Evolutionary conservation across 2,797 vertebrate species (phyloP).

Genomic region (Neosilurus hyrtlii): DNA sequence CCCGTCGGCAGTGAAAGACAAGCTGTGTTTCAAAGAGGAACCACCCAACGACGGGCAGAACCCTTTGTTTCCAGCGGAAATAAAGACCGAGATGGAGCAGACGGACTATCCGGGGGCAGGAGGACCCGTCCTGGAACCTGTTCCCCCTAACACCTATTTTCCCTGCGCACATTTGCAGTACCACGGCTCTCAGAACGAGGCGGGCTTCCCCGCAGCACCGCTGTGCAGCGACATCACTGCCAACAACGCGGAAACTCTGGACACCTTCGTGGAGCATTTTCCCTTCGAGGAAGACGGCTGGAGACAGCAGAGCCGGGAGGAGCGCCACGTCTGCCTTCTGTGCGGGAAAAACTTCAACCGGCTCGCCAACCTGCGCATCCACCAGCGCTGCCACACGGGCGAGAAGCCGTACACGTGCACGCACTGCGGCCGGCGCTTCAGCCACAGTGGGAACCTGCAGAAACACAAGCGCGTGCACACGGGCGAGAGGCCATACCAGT

Average conservation of each 20-base stretch:
- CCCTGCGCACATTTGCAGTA: conserved; percentile 16
- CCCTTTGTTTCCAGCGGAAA: background rate
- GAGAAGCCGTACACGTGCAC: conserved; percentile 57
- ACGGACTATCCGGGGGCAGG: background rate
- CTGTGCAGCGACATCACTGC: background rate
- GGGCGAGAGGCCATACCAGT: conserved; percentile 55
- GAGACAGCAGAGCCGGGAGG: conserved; percentile 33
- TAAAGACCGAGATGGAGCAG: conserved; percentile 35
- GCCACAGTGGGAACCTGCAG: conserved; percentile 57
- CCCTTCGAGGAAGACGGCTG: conserved; percentile 45
- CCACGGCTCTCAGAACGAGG: background rate
- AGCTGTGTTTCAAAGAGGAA: conserved; percentile 26
- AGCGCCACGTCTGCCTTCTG: conserved; percentile 50
- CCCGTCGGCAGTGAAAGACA: background rate
- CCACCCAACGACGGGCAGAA: background rate
- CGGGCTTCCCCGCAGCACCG: background rate
- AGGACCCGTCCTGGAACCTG: conserved; percentile 14
- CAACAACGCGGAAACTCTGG: conserved; percentile 14
- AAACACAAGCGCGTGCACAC: conserved; percentile 57
- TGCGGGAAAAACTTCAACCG: conserved; percentile 56
- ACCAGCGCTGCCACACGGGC: conserved; percentile 57
- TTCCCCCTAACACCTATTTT: conserved; percentile 20
- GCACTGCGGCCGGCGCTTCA: conserved; percentile 57
- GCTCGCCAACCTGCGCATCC: conserved; percentile 53
- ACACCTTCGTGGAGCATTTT: conserved; percentile 46